Evolutionary conservation across 2,113 vertebrate genomes (phyloP).

Genomic region (Phalacrocorax brasilianus): DNA sequence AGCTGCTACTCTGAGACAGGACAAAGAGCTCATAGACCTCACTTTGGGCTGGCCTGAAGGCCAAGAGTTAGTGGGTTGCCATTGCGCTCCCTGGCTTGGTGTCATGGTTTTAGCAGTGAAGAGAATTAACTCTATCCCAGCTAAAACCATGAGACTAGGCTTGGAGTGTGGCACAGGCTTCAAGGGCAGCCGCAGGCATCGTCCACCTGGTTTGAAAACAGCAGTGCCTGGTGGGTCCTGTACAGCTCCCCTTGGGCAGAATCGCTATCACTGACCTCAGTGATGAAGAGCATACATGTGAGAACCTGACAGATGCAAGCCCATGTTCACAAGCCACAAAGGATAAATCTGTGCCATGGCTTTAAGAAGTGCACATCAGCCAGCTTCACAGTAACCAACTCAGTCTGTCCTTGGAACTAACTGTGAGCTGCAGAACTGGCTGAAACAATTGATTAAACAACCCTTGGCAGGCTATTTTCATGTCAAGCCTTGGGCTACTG

Average conservation of each 20-base stretch:
- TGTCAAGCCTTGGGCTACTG: background rate
- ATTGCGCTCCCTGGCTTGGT: background rate
- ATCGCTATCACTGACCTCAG: background rate
- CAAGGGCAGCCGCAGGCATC: background rate
- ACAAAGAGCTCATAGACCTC: background rate
- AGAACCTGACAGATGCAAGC: background rate
- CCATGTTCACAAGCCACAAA: background rate
- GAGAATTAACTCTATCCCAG: too few relatives aligned
- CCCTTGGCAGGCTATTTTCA: background rate
- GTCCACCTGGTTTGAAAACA: background rate
- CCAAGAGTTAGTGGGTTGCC: background rate
- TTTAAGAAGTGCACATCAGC: background rate
- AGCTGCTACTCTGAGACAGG: background rate
- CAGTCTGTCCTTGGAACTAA: background rate
- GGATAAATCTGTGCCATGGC: accelerated
- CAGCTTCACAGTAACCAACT: background rate
- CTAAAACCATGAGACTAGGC: background rate
- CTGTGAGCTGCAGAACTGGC: background rate
- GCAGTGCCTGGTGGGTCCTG: background rate
- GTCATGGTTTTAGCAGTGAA: too few relatives aligned
- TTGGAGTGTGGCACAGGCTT: background rate
- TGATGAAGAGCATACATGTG: background rate
- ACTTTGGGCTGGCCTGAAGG: background rate
- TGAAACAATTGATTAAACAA: accelerated
- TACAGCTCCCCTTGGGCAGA: background rate